These are phyloP conservation scores for Rhagologus leucostigma DNA, from an alignment of 2,113 vertebrate genomes.

Conservation along the genomic window DNA sequence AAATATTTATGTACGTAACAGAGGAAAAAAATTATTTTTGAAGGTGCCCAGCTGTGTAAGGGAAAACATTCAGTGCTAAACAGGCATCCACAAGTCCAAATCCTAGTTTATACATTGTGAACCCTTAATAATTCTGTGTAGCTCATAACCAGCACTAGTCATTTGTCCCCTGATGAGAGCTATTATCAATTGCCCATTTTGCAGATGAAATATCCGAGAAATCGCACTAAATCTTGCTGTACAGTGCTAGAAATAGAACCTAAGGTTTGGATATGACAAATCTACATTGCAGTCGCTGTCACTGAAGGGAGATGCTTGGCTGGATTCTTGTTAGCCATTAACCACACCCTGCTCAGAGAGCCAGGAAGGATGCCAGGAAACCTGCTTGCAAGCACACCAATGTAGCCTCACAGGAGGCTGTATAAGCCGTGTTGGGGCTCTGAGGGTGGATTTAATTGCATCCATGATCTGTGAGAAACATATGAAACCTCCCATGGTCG, in stretches of 20 bases:
- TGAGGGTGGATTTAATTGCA: neutral
- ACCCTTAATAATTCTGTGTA: neutral
- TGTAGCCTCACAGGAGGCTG: neutral
- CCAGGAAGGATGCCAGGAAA: neutral
- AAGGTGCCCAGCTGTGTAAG: neutral
- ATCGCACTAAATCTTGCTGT: slow-evolving; percentile 6
- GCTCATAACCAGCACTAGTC: neutral
- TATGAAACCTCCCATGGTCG: neutral
- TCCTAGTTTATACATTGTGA: neutral
- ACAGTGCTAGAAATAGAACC: slow-evolving; percentile 12
- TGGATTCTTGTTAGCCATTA: slow-evolving; percentile 25
- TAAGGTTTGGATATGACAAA: slow-evolving; percentile 2
- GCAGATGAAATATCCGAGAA: neutral
- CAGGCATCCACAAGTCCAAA: neutral
- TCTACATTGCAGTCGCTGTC: neutral
- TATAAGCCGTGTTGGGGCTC: neutral
- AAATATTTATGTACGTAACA: neutral
- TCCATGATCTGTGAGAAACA: neutral
- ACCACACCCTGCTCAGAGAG: neutral
- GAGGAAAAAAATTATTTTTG: neutral
- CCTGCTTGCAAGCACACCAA: neutral
- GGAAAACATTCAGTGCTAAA: neutral
- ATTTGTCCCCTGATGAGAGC: neutral
- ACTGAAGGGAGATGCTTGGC: neutral
- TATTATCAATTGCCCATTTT: neutral